Base-by-base conservation (phyloP, 2,888 invertebrate genomes). In the Biston betularia region DNA sequence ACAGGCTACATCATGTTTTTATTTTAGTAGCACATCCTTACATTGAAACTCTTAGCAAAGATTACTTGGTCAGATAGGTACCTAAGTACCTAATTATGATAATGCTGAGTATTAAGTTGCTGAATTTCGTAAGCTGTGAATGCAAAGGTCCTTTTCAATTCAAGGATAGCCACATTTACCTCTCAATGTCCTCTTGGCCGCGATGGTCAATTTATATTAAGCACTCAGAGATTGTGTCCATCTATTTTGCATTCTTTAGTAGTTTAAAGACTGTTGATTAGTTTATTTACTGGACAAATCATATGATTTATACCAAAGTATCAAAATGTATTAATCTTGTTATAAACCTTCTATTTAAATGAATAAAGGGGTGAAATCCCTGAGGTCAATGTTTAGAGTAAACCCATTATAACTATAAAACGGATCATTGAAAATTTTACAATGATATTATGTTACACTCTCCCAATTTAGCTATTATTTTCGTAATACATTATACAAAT, bases 81-180 rank as follows among this genome's bases (percentile, higher is more conserved):
- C 24, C 24, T 24, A 53, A 24, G 7, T 57, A 57, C 34, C 48
- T 46, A 38, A 38, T 49, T 58, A 58, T 45, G 38, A 50, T 49
- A 49, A 50, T 59, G 7, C 11, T 59, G 38, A 59, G 59, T 42
- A 50, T 59, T 59, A 24, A 49, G 9, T 44, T 45, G 6, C 40
- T 38, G 46, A 53, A 66, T 62, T 66, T 66, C 61, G 53, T 62
- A 62, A 66, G 48, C 50, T 59, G 72, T 62, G 69, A 70, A 65
- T 58, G 65, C 63, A 65, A 64, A 68, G 52, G 58, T 66, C 66
- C 63, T 73, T 68, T 67, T 55, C 40, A 65, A 60, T 58, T 65
- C 73, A 74, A 74, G 73, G 73, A 70, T 70, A 72, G 58, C 70
- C 35, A 74, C 73, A 68, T 74, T 69, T 74, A 70, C 72, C 68